Evolutionary conservation across 2,113 vertebrate species (phyloP).

Genomic region (Apus apus): DNA sequence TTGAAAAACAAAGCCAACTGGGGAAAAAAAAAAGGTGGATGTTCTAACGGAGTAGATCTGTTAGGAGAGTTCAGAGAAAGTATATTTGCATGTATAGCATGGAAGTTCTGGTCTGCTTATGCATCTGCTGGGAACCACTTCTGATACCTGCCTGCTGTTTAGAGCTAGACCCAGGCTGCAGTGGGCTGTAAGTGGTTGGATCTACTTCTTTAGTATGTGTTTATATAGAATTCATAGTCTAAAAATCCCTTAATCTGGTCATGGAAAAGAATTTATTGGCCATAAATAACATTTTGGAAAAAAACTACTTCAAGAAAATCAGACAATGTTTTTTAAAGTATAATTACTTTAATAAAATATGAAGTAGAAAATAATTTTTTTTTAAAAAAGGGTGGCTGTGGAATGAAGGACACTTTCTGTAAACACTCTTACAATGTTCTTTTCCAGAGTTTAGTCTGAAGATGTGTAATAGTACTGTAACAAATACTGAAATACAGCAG

Average conservation of each 20-base stretch:
- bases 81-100: neutral
- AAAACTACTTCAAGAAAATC: neutral
- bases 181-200: neutral
- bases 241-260: neutral
- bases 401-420: neutral
- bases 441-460: neutral
- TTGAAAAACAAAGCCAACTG: neutral
- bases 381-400: neutral
- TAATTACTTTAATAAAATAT: neutral
- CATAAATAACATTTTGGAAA: neutral
- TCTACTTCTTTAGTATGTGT: neutral
- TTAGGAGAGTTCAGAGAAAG: neutral
- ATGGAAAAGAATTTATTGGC: neutral
- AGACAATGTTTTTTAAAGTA: neutral
- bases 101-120: neutral
- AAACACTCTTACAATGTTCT: neutral
- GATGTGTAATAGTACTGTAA: neutral
- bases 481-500: neutral
- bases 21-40: rapidly evolving
- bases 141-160: neutral
- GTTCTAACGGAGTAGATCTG: neutral
- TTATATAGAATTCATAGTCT: neutral
- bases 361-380: neutral
- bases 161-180: neutral
- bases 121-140: neutral